Evolutionary conservation across 2,888 invertebrate species (phyloP), one percentile per base, ranked within the genome.

Genomic region (Tortricodes alternella): DNA sequence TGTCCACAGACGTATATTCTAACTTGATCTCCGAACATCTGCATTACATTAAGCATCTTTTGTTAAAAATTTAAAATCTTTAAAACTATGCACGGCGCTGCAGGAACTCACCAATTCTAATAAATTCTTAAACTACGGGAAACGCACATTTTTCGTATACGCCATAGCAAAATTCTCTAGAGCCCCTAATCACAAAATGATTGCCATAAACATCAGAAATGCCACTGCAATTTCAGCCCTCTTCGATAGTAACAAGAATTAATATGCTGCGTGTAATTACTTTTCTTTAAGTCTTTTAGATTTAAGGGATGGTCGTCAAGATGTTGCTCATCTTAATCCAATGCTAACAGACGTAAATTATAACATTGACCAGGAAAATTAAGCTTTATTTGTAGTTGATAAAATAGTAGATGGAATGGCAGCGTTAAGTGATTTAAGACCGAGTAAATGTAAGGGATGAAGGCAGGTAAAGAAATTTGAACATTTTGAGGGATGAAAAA

Each of bases 391-490:
- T 0, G 0, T 0, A 13, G 0, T 0, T 0, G 0, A 60, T 76
- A 83, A 65, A 62, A 73, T 64, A 66, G 59, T 73, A 53, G 15
- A 16, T 53, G 2, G 23, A 44, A 50, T 58, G 32, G 5, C 1
- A 8, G 3, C 0, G 0, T 6, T 38, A 13, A 15, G 13, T 46
- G 64, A 68, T 58, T 51, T 83, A 67, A 1, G 66, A 60, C 29
- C 9, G 11, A 23, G 18, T 34, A 4, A 27, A 46, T 19, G 8
- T 59, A 62, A 72, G 67, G 74, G 73, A 70, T 72, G 70, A 59
- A 64, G 71, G 85, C 90, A 90, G 90, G 90, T 90, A 90, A 77
- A 86, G 86, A 88, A 89, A 89, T 89, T 87, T 78, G 80, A 90
- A 89, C 88, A 80, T 83, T 87, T 79, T 80, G 78, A 87, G 88